Evolutionary conservation across 2,797 vertebrate genomes (phyloP).

Genomic region (Sitta carolinensis): DNA sequence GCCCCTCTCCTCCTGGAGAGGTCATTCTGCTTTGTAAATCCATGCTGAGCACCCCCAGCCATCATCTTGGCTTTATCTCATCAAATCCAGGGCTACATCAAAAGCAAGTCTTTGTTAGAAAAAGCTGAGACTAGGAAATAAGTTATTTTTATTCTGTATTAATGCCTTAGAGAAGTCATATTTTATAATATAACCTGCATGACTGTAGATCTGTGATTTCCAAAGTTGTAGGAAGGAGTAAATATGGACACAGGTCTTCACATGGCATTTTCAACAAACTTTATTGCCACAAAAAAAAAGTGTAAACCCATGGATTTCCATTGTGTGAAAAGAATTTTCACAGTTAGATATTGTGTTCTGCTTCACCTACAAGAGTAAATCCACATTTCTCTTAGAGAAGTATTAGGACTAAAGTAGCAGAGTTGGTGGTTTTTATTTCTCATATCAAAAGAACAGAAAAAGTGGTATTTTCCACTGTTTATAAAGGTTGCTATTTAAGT

Average conservation of each 20-base stretch:
- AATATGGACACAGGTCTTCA: not conserved
- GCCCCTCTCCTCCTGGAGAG: fast-evolving
- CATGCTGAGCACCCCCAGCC: not conserved
- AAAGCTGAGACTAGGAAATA: not conserved
- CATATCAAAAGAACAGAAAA: not conserved
- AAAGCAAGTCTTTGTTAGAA: not conserved
- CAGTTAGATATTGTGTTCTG: not conserved
- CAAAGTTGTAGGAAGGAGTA: not conserved
- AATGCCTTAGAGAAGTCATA: not conserved
- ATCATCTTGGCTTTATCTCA: not conserved
- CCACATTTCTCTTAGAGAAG: not conserved
- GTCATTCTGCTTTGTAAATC: not conserved
- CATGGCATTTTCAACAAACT: not conserved
- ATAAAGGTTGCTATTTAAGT: conserved; percentile 38
- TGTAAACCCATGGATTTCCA: not conserved
- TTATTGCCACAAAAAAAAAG: not conserved
- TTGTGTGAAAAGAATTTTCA: not conserved
- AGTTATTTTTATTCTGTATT: not conserved
- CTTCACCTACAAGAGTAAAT: not conserved
- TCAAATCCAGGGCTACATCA: not conserved
- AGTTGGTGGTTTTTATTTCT: not conserved
- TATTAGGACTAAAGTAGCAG: not conserved
- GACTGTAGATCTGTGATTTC: not conserved
- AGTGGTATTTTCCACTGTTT: not conserved
- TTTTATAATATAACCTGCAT: not conserved